phyloP scores from a whole-genome alignment of 2,888 invertebrate genomes.

The Hypomecis atomaria region DNA sequence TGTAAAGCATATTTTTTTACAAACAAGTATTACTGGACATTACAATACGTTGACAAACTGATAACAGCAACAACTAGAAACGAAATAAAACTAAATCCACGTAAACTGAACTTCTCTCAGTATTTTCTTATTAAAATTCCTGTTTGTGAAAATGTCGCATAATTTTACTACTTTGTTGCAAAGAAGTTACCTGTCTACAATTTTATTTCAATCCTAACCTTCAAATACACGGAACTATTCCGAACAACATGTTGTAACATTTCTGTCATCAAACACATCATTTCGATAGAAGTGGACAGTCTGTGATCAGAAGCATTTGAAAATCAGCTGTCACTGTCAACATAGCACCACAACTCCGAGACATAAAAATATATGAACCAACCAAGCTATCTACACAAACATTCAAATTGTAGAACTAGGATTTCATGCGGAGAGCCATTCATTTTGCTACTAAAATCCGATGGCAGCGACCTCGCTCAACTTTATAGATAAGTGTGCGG shows the following conservation, averaged over 20 bases:
- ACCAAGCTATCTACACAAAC: not conserved
- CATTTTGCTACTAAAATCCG: not conserved
- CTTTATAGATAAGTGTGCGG: not conserved
- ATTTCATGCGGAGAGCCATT: not conserved
- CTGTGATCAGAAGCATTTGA: slow-evolving; percentile 70
- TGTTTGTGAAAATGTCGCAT: not conserved
- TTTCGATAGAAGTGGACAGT: slow-evolving; percentile 49
- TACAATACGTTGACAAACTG: no score
- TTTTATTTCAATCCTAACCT: slow-evolving; percentile 21
- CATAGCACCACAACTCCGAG: slow-evolving; percentile 57
- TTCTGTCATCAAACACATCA: slow-evolving; percentile 29
- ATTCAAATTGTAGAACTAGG: not conserved
- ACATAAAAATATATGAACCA: slow-evolving; percentile 21
- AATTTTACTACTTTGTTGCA: not conserved
- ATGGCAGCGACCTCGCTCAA: not conserved
- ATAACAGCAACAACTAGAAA: no score
- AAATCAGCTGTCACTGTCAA: slow-evolving; percentile 52
- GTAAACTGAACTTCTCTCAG: no score
- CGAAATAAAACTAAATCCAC: no score
- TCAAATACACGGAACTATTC: slow-evolving; percentile 20
- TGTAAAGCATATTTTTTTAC: no score
- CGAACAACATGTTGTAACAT: slow-evolving; percentile 24
- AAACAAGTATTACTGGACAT: no score
- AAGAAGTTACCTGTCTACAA: slow-evolving; percentile 1
- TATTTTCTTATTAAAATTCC: no score